A percentile compares a stretch with the other conserved stretches of the same genome.
phyloP scores from a whole-genome alignment of 2,888 invertebrate species.

The Calephelis perditalis region DNA sequence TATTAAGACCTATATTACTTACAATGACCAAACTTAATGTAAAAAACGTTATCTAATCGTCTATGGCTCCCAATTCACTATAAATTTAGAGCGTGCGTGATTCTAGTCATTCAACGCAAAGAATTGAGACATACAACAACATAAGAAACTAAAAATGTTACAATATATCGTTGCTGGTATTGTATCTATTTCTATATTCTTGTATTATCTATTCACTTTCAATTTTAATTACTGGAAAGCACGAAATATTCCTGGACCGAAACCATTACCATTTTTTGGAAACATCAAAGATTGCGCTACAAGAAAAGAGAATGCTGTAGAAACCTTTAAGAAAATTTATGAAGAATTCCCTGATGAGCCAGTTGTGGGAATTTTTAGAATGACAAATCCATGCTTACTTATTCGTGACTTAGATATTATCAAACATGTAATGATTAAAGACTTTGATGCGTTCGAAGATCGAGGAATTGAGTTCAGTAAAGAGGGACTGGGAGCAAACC shows the following conservation, averaged over 20 bases:
- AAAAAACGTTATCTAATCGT: not conserved
- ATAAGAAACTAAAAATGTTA: not conserved
- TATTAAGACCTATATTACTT: not conserved
- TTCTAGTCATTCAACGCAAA: not conserved
- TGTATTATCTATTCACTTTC: constrained; percentile 42
- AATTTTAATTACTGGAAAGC: constrained; percentile 48
- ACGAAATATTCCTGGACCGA: constrained; percentile 39
- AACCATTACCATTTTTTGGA: constrained; percentile 43
- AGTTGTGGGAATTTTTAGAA: constrained; percentile 47
- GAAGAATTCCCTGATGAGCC: constrained; percentile 44
- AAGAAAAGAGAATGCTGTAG: constrained; percentile 31
- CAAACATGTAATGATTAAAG: constrained; percentile 17
- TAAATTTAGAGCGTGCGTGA: not conserved
- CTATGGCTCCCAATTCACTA: not conserved
- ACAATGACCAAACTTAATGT: not conserved
- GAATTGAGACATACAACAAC: not conserved
- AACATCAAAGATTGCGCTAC: constrained; percentile 38
- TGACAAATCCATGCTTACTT: constrained; percentile 43
- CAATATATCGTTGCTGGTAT: not conserved
- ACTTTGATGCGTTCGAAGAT: constrained; percentile 37
- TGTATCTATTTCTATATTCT: not conserved
- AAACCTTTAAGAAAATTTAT: constrained; percentile 38
- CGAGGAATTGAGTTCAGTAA: constrained; percentile 46
- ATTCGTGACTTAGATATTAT: constrained; percentile 45
- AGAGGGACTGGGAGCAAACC: constrained; percentile 42